Percentiles rank a stretch among this genome's conserved stretches.
Evolutionary conservation across 2,113 vertebrate species (phyloP).

Genomic region (Geothlypis trichas): DNA sequence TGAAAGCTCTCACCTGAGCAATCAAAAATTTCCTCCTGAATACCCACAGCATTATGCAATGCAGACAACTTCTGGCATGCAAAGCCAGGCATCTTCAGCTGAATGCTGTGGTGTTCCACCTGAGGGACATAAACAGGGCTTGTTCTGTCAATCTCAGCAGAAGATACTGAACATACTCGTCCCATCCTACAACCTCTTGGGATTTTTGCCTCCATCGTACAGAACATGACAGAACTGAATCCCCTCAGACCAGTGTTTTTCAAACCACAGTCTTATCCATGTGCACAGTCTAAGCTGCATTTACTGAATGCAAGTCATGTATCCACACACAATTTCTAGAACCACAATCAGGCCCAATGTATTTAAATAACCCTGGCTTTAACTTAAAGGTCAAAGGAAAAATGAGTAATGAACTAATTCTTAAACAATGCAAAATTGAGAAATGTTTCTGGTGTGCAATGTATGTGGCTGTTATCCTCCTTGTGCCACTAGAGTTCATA

Average conservation of each 20-base stretch:
- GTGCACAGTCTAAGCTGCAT: not conserved
- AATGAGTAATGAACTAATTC: conserved; percentile 64
- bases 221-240: not conserved
- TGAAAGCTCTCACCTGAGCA: not conserved
- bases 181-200: not conserved
- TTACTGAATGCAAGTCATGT: not conserved
- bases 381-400: conserved; percentile 71
- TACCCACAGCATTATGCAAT: not conserved
- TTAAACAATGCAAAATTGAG: conserved; percentile 64
- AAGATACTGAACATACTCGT: not conserved
- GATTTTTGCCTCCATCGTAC: not conserved
- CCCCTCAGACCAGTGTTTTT: not conserved
- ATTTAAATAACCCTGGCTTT: conserved; percentile 44
- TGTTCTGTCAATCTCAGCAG: not conserved
- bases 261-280: not conserved
- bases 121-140: not conserved
- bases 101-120: not conserved
- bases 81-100: not conserved
- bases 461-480: conserved; percentile 59
- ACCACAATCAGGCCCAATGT: not conserved
- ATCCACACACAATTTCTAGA: not conserved
- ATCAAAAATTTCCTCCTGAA: not conserved
- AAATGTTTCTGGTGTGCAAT: conserved; percentile 59
- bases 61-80: not conserved
- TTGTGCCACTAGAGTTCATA: conserved; percentile 62